Percentiles rank a stretch among this genome's conserved stretches.
Conservation (phyloP, 1,140 invertebrate genomes). For the Palaemon carinicauda region DNA sequence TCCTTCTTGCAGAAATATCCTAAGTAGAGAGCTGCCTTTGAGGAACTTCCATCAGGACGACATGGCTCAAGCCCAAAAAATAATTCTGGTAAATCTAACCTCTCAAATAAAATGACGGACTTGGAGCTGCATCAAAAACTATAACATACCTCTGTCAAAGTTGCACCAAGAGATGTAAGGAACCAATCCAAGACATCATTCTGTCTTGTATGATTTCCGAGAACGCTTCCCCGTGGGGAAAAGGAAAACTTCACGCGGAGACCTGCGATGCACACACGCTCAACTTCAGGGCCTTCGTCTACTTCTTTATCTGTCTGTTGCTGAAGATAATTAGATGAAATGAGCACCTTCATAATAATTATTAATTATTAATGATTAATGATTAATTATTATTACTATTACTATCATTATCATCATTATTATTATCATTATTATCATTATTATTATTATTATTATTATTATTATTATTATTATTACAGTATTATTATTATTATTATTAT, state of each 20-base stretch:
- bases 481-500: no score
- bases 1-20: no score
- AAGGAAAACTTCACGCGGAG: slow-evolving; percentile 43
- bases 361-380: no score
- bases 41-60: no score
- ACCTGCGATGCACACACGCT: slow-evolving; percentile 44
- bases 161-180: slow-evolving; percentile 46
- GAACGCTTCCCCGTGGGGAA: slow-evolving; percentile 41
- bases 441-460: no score
- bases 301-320: not conserved
- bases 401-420: no score
- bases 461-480: no score
- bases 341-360: not conserved
- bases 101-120: not conserved
- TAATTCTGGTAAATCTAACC: no score
- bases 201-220: slow-evolving; percentile 3
- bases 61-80: no score
- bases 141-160: slow-evolving; percentile 29
- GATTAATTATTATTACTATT: no score
- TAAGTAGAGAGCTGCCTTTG: no score
- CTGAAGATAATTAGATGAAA: not conserved
- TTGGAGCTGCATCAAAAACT: not conserved
- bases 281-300: slow-evolving; percentile 37
- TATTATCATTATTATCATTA: no score
- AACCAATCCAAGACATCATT: slow-evolving; percentile 46